These are phyloP conservation scores for Galerucella calmariensis DNA, from an alignment of 2,888 invertebrate genomes.

Conservation along the genomic window DNA sequence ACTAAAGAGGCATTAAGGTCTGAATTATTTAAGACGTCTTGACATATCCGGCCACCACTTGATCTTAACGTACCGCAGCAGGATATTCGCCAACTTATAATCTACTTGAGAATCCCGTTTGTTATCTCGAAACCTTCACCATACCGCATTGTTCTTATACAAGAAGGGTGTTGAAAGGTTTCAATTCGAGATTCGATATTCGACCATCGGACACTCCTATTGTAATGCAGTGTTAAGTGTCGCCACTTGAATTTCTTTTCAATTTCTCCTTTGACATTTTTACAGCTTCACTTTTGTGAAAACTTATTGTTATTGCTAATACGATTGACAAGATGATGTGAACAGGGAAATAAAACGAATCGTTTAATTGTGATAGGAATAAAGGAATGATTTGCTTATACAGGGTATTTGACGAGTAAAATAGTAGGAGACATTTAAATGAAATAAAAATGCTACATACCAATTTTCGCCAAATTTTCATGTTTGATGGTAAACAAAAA, in stretches of 20 bases:
- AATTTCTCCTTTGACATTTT: slow-evolving; percentile 1
- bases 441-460: no score
- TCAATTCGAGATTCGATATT: slow-evolving; percentile 49
- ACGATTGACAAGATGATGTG: slow-evolving; percentile 18
- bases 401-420: no score
- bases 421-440: no score
- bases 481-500: no score
- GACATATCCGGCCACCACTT: slow-evolving; percentile 53
- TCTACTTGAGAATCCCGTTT: slow-evolving; percentile 53
- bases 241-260: slow-evolving; percentile 14
- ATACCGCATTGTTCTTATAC: slow-evolving; percentile 51
- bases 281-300: background rate
- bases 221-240: slow-evolving; percentile 6
- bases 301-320: slow-evolving; percentile 17
- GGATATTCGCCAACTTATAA: slow-evolving; percentile 50
- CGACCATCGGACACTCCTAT: slow-evolving; percentile 42
- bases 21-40: slow-evolving; percentile 54
- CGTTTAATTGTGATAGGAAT: background rate
- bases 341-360: slow-evolving; percentile 14
- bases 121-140: slow-evolving; percentile 49
- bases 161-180: slow-evolving; percentile 53
- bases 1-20: slow-evolving; percentile 52
- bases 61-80: slow-evolving; percentile 51
- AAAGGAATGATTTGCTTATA: no score
- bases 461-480: no score